Percentiles rank a stretch among this genome's conserved stretches.
Evolutionary conservation across 2,888 invertebrate genomes (phyloP).

Genomic region (Apamea crenata): DNA sequence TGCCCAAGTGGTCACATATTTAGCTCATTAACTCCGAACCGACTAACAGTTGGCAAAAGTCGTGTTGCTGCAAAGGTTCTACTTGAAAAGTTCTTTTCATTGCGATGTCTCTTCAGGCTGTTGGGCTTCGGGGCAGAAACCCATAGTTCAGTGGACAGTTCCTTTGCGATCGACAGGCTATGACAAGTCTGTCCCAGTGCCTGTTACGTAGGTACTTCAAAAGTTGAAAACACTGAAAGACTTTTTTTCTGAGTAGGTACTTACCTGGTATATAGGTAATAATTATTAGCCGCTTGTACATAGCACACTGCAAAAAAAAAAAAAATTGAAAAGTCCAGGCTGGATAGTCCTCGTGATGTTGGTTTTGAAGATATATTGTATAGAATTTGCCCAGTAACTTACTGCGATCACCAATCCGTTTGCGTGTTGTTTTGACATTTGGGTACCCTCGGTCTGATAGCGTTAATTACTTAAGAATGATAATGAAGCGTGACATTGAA

Average conservation of each 20-base stretch:
- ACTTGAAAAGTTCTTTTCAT: not conserved
- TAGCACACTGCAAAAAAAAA: constrained; percentile 9
- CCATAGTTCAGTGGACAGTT: not conserved
- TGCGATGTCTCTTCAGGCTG: not conserved
- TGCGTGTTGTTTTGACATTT: not conserved
- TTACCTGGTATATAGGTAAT: constrained; percentile 3
- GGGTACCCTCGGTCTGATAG: not conserved
- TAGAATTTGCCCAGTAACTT: not conserved
- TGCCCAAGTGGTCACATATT: not conserved
- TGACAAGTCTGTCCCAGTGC: not conserved
- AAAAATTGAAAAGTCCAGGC: not conserved
- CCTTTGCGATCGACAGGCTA: no score
- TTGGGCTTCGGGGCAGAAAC: not conserved
- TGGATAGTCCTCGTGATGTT: not conserved
- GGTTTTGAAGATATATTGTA: not conserved
- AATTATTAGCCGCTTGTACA: constrained; percentile 8
- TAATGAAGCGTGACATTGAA: not conserved
- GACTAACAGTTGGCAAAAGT: no score
- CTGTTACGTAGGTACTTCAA: not conserved
- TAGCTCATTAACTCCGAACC: no score
- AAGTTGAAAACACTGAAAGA: not conserved
- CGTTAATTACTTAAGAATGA: not conserved
- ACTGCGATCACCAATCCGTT: not conserved
- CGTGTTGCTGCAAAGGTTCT: not conserved
- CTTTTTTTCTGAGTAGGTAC: not conserved